Conservation (phyloP, 92 coral and sea anemone genomes). For the Pocillopora meandrina region DNA sequence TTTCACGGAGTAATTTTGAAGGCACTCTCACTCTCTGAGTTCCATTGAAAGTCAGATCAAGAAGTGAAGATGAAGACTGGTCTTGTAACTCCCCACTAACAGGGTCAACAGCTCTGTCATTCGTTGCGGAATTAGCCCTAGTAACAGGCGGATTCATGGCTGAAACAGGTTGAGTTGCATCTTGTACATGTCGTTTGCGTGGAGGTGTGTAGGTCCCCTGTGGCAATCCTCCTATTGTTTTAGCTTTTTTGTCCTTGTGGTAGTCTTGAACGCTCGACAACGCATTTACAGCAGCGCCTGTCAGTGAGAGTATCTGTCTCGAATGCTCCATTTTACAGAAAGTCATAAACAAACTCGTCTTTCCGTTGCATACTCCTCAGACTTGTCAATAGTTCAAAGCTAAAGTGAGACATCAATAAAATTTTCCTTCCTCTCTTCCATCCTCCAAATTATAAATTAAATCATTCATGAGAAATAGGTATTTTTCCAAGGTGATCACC, state of each 20-base stretch:
- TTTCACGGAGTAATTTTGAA: conserved; percentile 85
- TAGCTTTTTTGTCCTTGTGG: conserved; percentile 1
- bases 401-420: not conserved
- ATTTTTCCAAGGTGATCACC: not conserved
- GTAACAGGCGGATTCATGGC: not conserved
- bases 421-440: not conserved
- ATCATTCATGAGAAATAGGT: not conserved
- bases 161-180: conserved; percentile 4
- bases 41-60: conserved; percentile 77
- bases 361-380: not conserved
- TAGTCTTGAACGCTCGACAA: conserved; percentile 42
- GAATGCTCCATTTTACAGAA: conserved; percentile 40
- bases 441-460: not conserved
- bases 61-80: not conserved
- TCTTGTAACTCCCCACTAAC: conserved; percentile 15
- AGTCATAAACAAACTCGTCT: not conserved
- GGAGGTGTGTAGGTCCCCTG: not conserved
- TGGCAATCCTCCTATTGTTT: conserved; percentile 1
- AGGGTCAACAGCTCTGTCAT: conserved; percentile 4
- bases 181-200: not conserved
- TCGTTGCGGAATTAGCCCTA: conserved; percentile 19
- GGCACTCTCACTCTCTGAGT: conserved; percentile 81
- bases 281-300: conserved; percentile 94
- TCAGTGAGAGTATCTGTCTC: conserved; percentile 77
- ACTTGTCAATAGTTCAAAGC: not conserved